Conservation (phyloP, 2,888 invertebrate species). For the Megalurothrips usitatus region DNA sequence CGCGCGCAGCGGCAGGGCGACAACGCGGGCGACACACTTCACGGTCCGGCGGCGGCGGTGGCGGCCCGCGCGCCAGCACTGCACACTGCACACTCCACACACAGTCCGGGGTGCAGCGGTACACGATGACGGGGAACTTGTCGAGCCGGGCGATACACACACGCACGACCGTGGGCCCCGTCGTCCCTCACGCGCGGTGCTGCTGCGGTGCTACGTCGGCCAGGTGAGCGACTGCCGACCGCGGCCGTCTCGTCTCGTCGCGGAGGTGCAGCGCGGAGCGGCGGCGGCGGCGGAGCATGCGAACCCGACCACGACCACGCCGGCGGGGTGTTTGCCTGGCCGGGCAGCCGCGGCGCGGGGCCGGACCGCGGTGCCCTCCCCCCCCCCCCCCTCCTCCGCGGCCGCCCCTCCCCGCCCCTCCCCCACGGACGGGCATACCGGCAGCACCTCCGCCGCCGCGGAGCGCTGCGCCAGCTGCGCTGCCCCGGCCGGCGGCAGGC, state of each 20-base stretch:
- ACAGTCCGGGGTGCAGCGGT: not conserved
- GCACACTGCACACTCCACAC: too few relatives aligned
- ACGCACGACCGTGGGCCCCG: not conserved
- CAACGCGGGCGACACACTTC: too few relatives aligned
- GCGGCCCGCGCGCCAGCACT: too few relatives aligned
- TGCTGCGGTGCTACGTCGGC: not conserved
- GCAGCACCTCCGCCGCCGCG: not conserved
- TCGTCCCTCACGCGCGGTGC: not conserved
- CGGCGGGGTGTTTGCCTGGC: too few relatives aligned
- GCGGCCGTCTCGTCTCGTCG: not conserved
- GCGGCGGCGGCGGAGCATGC: not conserved
- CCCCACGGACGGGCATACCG: not conserved
- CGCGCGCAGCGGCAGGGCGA: not conserved
- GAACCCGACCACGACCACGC: not conserved
- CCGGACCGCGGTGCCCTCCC: too few relatives aligned
- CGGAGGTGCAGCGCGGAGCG: not conserved
- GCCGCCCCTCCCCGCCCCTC: not conserved
- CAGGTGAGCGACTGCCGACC: conserved; percentile 20
- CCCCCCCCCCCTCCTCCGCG: not conserved
- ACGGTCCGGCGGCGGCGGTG: too few relatives aligned
- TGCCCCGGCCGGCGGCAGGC: too few relatives aligned
- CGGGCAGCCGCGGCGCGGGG: too few relatives aligned
- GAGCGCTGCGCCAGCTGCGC: not conserved
- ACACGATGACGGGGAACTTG: not conserved
- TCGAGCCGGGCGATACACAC: too few relatives aligned